A percentile compares a stretch with the other conserved stretches of the same genome.
Evolutionary conservation across 2,888 invertebrate species (phyloP).

Genomic region (Raillietiella orientalis): DNA sequence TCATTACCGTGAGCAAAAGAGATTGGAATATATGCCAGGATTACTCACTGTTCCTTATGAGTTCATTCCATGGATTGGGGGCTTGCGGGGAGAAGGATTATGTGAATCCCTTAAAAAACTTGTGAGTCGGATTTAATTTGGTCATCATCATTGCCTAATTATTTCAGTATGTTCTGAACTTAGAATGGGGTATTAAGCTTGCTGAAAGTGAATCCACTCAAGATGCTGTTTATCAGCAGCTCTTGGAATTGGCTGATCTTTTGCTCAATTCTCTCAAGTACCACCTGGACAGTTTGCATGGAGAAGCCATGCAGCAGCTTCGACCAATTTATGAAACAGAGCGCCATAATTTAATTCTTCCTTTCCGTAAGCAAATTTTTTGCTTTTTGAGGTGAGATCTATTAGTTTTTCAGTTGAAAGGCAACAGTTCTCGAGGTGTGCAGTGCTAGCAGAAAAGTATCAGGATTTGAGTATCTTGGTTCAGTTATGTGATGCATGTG

Average conservation of each 20-base stretch:
- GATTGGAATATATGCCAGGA: constrained; percentile 6
- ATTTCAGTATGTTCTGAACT: constrained; percentile 9
- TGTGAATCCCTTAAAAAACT: too few relatives aligned
- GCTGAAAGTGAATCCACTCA: constrained; percentile 21
- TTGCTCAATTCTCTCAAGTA: constrained; percentile 33
- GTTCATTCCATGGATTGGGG: too few relatives aligned
- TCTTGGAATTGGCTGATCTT: constrained; percentile 31
- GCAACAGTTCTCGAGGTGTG: constrained; percentile 42
- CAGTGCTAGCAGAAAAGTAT: constrained; percentile 61
- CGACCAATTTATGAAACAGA: constrained; percentile 10
- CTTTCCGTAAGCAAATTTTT: constrained; percentile 11
- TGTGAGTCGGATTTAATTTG: too few relatives aligned
- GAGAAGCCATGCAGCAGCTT: constrained; percentile 20
- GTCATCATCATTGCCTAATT: too few relatives aligned
- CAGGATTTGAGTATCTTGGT: constrained; percentile 49
- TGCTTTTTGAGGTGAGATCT: constrained; percentile 2
- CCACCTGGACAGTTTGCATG: constrained; percentile 29
- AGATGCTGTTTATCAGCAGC: constrained; percentile 28
- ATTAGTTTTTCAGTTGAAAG: constrained; percentile 25
- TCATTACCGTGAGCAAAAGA: constrained; percentile 11
- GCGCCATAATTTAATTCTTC: constrained; percentile 11
- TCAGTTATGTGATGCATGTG: constrained; percentile 37
- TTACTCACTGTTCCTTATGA: too few relatives aligned
- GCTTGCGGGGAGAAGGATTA: too few relatives aligned
- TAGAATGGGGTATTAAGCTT: constrained; percentile 12